Evolutionary conservation across 2,888 invertebrate species (phyloP), one percentile per base, ranked within the genome.

Genomic region (Agrenia bidenticulata): DNA sequence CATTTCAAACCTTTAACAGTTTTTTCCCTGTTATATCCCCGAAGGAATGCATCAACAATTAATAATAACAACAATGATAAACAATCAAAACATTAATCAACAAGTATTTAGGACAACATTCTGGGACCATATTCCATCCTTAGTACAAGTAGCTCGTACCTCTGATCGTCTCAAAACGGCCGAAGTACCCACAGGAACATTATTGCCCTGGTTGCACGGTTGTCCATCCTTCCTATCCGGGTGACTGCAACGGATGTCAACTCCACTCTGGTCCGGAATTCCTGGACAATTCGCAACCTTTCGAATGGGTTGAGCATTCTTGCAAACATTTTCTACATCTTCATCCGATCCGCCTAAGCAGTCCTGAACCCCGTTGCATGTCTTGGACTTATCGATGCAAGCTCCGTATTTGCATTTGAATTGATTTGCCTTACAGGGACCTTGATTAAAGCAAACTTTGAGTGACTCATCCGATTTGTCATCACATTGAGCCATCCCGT

Each of bases 301-400:
- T 1, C 50, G 57, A 19, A 24, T 23, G 15, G 19, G 21, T 11
- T 42, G 24, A 39, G 42, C 32, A 1, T 45, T 53, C 39, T 66
- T 63, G 39, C 69, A 69, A 23, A 61, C 61, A 0, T 53, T 57
- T 32, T 45, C 32, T 1, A 13, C 19, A 42, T 66, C 58, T 58
- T 69, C 69, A 58, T 69, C 69, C 2, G 66, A 66, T 4, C 61
- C 58, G n/a, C 66, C 69, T n/a, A 24, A 55, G 41, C 66, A 69
- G 21, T 69, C 66, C 0, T 27, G 21, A 32, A 60, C 45, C 19
- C 69, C 69, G 26, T 69, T 63, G 45, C 69, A 69, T 27, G 37
- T 39, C 32, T 61, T 53, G 7, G 51, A 21, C 49, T 62, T 66
- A 9, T 63, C 57, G 11, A 69, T 45, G 32, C 69, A 69, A 2